Conservation (phyloP, 2,888 invertebrate species). For the Pimpla rufipes region DNA sequence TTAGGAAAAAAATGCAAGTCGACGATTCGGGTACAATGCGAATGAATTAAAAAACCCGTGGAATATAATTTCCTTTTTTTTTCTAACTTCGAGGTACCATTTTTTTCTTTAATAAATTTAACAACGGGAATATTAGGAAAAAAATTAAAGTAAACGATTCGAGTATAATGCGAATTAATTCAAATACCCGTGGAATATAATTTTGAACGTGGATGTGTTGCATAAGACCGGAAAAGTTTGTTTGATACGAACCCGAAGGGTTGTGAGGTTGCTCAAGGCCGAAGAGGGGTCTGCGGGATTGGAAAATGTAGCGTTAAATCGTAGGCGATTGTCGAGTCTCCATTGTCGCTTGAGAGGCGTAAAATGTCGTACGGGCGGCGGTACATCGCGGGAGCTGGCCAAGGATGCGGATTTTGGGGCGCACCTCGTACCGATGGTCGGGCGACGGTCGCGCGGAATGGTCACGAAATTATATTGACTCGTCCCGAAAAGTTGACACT, state of each 20-base stretch:
- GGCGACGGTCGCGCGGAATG: slow-evolving; percentile 8
- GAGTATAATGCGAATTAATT: not conserved
- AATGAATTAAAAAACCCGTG: not conserved
- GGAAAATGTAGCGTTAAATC: slow-evolving; percentile 73
- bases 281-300: not conserved
- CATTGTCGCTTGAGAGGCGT: slow-evolving; percentile 71
- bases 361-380: slow-evolving; percentile 65
- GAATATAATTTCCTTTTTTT: not conserved
- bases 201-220: not conserved
- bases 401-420: slow-evolving; percentile 32
- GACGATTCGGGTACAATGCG: not conserved
- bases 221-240: too few species aligned
- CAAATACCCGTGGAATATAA: too few species aligned
- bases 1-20: not conserved
- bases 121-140: not conserved
- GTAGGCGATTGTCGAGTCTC: slow-evolving; percentile 64
- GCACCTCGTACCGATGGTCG: slow-evolving; percentile 47
- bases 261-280: not conserved
- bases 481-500: slow-evolving; percentile 52
- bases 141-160: not conserved
- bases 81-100: not conserved
- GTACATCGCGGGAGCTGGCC: slow-evolving; percentile 52
- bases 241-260: not conserved
- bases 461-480: slow-evolving; percentile 54
- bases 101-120: not conserved